phyloP scores from a whole-genome alignment of 2,113 vertebrate genomes.

The Lepidiolamprologus cunningtoni region DNA sequence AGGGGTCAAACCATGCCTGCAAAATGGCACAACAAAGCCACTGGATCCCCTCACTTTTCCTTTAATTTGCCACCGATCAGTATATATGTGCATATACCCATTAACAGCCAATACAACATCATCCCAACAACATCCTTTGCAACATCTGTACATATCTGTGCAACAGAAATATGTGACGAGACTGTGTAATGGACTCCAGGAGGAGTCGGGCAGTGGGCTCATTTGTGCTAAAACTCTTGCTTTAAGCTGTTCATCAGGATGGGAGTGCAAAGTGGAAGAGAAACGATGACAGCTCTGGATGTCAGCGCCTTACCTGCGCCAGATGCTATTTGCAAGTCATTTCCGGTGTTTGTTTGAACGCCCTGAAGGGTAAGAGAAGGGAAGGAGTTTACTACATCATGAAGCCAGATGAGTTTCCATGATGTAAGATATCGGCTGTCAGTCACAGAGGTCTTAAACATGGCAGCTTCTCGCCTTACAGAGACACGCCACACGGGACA shows the following conservation, averaged over 20 bases:
- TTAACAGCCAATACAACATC: not conserved
- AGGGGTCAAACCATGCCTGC: not conserved
- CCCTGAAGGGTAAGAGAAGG: not conserved
- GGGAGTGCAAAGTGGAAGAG: not conserved
- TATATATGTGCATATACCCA: not conserved
- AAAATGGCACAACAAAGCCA: not conserved
- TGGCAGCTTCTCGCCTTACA: constrained; percentile 2
- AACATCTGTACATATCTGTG: not conserved
- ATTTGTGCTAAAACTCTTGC: constrained; percentile 49
- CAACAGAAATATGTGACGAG: constrained; percentile 3
- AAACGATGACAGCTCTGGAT: not conserved
- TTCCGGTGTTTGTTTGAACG: not conserved
- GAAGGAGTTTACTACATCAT: not conserved
- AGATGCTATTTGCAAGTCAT: constrained; percentile 13
- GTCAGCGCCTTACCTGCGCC: constrained; percentile 7
- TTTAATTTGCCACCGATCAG: not conserved
- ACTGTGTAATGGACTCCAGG: not conserved
- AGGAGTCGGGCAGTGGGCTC: constrained; percentile 45
- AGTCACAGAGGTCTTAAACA: not conserved
- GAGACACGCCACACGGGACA: not conserved
- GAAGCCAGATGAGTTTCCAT: constrained; percentile 41
- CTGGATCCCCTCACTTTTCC: not conserved
- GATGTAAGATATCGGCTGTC: constrained; percentile 14
- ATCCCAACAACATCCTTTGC: not conserved
- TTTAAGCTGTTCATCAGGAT: not conserved